Conservation (phyloP, 2,888 invertebrate genomes). For the Caenorhabditis zanzibari region DNA sequence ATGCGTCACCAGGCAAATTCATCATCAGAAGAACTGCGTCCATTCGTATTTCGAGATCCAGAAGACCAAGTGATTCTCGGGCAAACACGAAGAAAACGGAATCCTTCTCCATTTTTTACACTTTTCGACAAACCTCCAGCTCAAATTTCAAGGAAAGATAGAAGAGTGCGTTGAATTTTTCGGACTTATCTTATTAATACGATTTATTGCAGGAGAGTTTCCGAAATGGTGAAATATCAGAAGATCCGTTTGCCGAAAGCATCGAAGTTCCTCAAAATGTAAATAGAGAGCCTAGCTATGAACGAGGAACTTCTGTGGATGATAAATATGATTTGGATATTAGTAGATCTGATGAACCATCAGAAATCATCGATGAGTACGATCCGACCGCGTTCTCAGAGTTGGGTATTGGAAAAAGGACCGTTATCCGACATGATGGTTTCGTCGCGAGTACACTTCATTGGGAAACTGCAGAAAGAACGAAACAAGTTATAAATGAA, state of each 20-base stretch:
- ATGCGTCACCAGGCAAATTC: conserved; percentile 61
- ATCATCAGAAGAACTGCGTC: conserved; percentile 66
- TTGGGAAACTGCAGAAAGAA: conserved; percentile 85
- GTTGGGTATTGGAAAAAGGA: conserved; percentile 80
- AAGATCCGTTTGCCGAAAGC: conserved; percentile 47
- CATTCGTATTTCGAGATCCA: conserved; percentile 60
- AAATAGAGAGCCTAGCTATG: conserved; percentile 48
- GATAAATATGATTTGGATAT: conserved; percentile 50
- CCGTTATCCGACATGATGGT: conserved; percentile 85
- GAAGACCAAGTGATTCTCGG: conserved; percentile 60
- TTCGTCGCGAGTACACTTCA: conserved; percentile 84
- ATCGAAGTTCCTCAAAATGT: conserved; percentile 61
- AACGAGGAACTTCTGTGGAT: conserved; percentile 53
- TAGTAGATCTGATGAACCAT: conserved; percentile 50
- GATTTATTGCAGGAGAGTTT: conserved; percentile 57
- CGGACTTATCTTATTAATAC: neutral
- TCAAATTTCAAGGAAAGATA: conserved; percentile 28
- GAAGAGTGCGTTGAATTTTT: conserved; percentile 29
- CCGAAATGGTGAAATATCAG: conserved; percentile 44
- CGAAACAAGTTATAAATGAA: conserved; percentile 97
- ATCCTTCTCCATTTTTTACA: conserved; percentile 65
- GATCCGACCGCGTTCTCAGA: conserved; percentile 62
- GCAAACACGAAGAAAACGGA: conserved; percentile 41
- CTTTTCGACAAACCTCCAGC: conserved; percentile 60
- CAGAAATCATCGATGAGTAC: conserved; percentile 54